A percentile compares a stretch with the other conserved stretches of the same genome.
phyloP scores from a whole-genome alignment of 2,888 invertebrate species.

The Biston stratarius region DNA sequence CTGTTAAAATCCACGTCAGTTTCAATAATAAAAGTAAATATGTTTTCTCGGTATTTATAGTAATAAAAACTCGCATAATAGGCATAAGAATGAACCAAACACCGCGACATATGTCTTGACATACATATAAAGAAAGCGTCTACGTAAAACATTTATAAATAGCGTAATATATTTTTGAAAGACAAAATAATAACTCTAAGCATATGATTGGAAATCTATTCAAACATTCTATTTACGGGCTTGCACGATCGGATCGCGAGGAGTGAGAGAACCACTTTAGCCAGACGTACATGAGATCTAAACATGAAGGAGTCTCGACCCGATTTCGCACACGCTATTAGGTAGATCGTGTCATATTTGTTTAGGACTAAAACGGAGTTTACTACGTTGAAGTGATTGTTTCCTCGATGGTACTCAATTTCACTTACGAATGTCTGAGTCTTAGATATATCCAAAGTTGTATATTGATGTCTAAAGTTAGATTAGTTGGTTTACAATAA shows the following conservation, averaged over 20 bases:
- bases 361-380: constrained; percentile 27
- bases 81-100: too few species aligned
- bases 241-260: constrained; percentile 17
- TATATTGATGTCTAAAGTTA: neutral
- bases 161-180: neutral
- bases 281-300: constrained; percentile 18
- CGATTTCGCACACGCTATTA: constrained; percentile 37
- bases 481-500: neutral
- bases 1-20: too few species aligned
- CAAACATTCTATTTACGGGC: constrained; percentile 1
- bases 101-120: too few species aligned
- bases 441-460: neutral
- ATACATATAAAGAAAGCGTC: too few species aligned
- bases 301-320: constrained; percentile 41
- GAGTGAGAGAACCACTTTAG: constrained; percentile 19
- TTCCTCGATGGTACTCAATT: constrained; percentile 3
- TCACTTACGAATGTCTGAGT: constrained; percentile 4
- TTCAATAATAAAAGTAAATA: too few species aligned
- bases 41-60: too few species aligned
- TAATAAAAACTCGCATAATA: too few species aligned
- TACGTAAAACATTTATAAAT: too few species aligned
- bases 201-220: constrained; percentile 2
- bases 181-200: neutral
- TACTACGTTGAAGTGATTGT: neutral
- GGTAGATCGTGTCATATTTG: constrained; percentile 40